These are phyloP conservation scores for Tinea semifulvella DNA, from an alignment of 2,888 invertebrate species.

Conservation along the genomic window DNA sequence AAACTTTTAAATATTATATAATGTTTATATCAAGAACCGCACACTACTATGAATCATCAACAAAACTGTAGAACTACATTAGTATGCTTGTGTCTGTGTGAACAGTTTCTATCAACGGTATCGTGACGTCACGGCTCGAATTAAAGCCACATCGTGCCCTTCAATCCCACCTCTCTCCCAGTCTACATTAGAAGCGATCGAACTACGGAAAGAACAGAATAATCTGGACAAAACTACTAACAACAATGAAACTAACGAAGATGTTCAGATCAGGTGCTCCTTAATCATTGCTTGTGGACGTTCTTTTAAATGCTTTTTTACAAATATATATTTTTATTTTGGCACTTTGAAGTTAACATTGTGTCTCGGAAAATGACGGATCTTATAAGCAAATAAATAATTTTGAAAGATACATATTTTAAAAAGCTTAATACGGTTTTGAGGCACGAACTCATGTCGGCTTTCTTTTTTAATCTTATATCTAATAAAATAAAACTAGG, in stretches of 20 bases:
- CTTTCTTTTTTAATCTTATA: too few relatives aligned
- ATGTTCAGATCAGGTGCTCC: slow-evolving; percentile 47
- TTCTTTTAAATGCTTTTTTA: not conserved
- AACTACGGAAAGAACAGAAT: slow-evolving; percentile 30
- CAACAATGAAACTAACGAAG: slow-evolving; percentile 39
- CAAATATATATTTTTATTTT: not conserved
- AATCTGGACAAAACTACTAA: slow-evolving; percentile 34
- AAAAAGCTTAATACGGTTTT: too few relatives aligned
- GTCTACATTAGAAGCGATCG: slow-evolving; percentile 38
- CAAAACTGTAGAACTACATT: slow-evolving; percentile 9
- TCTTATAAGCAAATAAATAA: too few relatives aligned
- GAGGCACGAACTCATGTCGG: too few relatives aligned
- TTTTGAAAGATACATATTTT: too few relatives aligned
- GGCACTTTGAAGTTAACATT: too few relatives aligned
- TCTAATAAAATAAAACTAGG: too few relatives aligned
- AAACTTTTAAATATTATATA: too few relatives aligned
- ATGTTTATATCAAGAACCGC: too few relatives aligned
- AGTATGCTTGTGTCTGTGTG: slow-evolving; percentile 13
- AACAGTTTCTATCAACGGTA: slow-evolving; percentile 90
- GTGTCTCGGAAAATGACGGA: too few relatives aligned
- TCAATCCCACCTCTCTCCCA: slow-evolving; percentile 72
- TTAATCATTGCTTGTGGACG: not conserved
- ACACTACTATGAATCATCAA: too few relatives aligned
- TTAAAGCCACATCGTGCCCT: slow-evolving; percentile 86
- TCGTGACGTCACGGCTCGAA: slow-evolving; percentile 87